A percentile compares a stretch with the other conserved stretches of the same genome.
phyloP scores from a whole-genome alignment of 2,888 invertebrate genomes.

The Crioceris asparagi region DNA sequence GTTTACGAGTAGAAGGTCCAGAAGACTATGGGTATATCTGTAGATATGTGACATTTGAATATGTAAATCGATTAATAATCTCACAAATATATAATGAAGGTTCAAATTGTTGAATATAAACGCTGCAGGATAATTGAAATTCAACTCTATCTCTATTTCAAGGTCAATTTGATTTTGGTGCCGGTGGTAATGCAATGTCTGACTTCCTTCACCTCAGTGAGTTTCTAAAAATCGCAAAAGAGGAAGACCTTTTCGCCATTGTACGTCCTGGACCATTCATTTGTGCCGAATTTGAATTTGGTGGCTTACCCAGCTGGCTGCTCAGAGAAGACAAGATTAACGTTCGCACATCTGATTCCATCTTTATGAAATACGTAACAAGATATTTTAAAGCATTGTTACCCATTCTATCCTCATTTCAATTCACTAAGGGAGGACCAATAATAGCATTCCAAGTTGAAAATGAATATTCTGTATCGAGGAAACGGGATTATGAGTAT shows the following conservation, averaged over 20 bases:
- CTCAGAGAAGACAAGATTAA: slow-evolving; percentile 38
- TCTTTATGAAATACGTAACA: slow-evolving; percentile 35
- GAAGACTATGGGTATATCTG: too few relatives aligned
- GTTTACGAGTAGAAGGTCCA: too few relatives aligned
- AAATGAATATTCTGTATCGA: slow-evolving; percentile 37
- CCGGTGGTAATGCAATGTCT: slow-evolving; percentile 46
- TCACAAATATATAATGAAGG: too few relatives aligned
- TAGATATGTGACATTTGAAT: too few relatives aligned
- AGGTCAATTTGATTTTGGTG: slow-evolving; percentile 49
- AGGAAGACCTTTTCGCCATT: slow-evolving; percentile 59
- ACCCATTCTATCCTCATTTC: slow-evolving; percentile 39
- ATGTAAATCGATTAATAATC: too few relatives aligned
- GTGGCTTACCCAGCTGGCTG: slow-evolving; percentile 35
- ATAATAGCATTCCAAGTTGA: slow-evolving; percentile 83
- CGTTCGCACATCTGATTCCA: slow-evolving; percentile 25
- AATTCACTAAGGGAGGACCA: slow-evolving; percentile 68
- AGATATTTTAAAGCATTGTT: slow-evolving; percentile 33
- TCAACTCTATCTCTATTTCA: too few relatives aligned
- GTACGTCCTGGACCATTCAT: slow-evolving; percentile 86
- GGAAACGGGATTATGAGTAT: slow-evolving; percentile 30
- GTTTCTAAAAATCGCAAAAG: slow-evolving; percentile 60
- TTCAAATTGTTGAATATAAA: too few relatives aligned
- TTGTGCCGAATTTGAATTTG: slow-evolving; percentile 79
- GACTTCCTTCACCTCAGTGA: slow-evolving; percentile 46
- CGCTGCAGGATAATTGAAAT: too few relatives aligned